Evolutionary conservation across 2,113 vertebrate species (phyloP).

Genomic region (Syngnathoides biaculeatus): DNA sequence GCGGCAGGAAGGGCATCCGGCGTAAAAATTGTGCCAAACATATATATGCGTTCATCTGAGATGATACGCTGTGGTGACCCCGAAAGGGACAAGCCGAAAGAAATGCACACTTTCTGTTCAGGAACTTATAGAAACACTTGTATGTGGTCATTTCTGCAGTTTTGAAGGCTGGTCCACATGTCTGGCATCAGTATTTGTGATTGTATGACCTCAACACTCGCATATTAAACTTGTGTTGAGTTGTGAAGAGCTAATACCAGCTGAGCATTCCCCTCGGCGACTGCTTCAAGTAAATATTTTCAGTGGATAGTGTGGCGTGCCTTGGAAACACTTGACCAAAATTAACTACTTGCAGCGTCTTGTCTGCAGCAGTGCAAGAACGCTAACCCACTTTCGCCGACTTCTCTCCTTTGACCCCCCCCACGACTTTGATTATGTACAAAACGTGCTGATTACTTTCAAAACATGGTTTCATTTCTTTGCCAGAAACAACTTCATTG

Average conservation of each 20-base stretch:
- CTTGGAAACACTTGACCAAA: neutral
- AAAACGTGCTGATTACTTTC: neutral
- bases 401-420: neutral
- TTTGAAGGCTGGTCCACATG: neutral
- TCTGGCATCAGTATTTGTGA: neutral
- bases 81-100: no score
- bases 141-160: neutral
- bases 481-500: conserved; percentile 23
- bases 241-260: conserved; percentile 1
- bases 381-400: neutral
- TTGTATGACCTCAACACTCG: neutral
- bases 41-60: no score
- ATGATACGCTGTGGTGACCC: no score
- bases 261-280: neutral
- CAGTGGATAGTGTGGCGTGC: neutral
- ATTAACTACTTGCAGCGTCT: neutral
- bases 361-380: neutral
- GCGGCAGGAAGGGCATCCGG: no score
- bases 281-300: conserved; percentile 4
- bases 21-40: no score
- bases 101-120: neutral
- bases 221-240: neutral
- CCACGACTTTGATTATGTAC: neutral
- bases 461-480: neutral
- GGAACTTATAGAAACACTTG: neutral